Conservation (phyloP, 2,797 vertebrate genomes). For the Chelon auratus region DNA sequence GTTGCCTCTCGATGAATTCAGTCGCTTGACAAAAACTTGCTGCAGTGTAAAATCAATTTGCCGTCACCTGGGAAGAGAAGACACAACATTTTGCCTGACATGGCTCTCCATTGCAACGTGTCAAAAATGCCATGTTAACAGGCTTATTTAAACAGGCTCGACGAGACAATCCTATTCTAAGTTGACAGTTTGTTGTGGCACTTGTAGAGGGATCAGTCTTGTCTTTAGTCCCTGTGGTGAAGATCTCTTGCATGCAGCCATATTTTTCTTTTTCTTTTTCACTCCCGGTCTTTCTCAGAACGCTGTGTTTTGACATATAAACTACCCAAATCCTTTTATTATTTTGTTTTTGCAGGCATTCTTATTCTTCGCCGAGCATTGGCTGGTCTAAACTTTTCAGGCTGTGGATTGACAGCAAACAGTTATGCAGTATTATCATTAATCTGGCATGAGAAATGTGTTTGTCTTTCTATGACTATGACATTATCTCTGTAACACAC, state of each 20-base stretch:
- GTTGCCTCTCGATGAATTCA: conserved; percentile 41
- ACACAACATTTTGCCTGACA: conserved; percentile 61
- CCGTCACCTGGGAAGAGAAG: conserved; percentile 61
- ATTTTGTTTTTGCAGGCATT: conserved; percentile 26
- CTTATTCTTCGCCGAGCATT: conserved; percentile 44
- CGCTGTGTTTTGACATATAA: conserved; percentile 71
- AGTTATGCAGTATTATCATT: conserved; percentile 60
- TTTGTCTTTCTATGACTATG: conserved; percentile 18
- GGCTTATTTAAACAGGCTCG: conserved; percentile 72
- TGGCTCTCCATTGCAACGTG: conserved; percentile 53
- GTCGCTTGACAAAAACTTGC: conserved; percentile 32
- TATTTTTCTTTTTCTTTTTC: conserved; percentile 35
- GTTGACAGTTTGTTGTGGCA: conserved; percentile 78
- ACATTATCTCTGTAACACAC: conserved; percentile 11
- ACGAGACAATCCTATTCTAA: conserved; percentile 73
- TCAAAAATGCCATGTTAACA: conserved; percentile 73
- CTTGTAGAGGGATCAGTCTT: conserved; percentile 70
- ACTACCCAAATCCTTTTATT: conserved; percentile 53
- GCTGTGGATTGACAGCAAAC: conserved; percentile 65
- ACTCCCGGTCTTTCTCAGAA: conserved; percentile 54
- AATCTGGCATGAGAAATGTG: conserved; percentile 34
- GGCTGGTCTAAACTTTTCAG: conserved; percentile 59
- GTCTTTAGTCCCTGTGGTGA: conserved; percentile 74
- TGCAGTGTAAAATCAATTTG: conserved; percentile 65
- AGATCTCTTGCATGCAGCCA: conserved; percentile 59